phyloP scores from a whole-genome alignment of 2,888 invertebrate genomes.

The Caenorhabditis japonica region DNA sequence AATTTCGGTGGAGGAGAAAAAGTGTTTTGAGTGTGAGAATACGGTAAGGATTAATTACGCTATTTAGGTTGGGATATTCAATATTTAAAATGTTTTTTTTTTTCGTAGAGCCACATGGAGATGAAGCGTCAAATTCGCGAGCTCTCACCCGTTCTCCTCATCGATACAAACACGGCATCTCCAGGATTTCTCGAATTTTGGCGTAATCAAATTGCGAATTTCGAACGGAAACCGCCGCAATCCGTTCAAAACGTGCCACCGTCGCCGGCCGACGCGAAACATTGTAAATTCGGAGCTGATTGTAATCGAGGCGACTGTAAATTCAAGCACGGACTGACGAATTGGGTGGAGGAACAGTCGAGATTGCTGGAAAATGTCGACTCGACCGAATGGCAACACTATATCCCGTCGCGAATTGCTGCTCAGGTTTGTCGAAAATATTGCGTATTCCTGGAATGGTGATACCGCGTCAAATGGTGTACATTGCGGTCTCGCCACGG shows the following conservation, averaged over 20 bases:
- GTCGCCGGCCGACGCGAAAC: constrained; percentile 29
- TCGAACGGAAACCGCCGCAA: constrained; percentile 33
- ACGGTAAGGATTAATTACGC: no score
- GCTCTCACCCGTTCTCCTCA: constrained; percentile 55
- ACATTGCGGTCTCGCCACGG: no score
- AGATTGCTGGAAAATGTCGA: constrained; percentile 55
- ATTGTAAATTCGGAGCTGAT: constrained; percentile 36
- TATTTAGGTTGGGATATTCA: no score
- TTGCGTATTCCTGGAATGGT: no score
- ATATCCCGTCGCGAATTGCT: constrained; percentile 29
- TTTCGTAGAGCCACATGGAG: constrained; percentile 50
- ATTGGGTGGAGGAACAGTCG: constrained; percentile 54
- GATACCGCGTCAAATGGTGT: no score
- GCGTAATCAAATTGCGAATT: constrained; percentile 44
- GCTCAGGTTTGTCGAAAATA: not conserved
- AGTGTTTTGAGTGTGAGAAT: not conserved
- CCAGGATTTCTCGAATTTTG: constrained; percentile 47
- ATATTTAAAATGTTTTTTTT: not conserved
- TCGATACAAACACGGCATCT: constrained; percentile 53
- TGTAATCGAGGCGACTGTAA: constrained; percentile 52
- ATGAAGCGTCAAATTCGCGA: constrained; percentile 44
- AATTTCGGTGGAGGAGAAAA: not conserved
- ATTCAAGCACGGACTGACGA: constrained; percentile 55
- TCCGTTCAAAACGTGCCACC: constrained; percentile 1
- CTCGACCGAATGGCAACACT: constrained; percentile 47